Evolutionary conservation across 2,113 vertebrate species (phyloP), one percentile per base, ranked within the genome.

Genomic region (Melanerpes formicivorus): DNA sequence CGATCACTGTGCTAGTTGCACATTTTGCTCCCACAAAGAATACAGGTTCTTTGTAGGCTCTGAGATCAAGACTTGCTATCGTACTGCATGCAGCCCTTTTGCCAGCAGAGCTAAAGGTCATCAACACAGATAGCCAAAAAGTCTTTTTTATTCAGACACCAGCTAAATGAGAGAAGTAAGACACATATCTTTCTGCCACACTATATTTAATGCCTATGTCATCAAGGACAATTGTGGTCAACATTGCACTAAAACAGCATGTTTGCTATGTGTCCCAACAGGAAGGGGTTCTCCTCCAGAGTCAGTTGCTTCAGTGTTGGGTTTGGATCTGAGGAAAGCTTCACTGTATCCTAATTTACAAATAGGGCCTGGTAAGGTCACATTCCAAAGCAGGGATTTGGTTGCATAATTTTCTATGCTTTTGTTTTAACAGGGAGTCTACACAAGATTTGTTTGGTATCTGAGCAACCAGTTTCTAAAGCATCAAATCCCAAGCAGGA

Each of bases 381-480:
- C 46, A 63, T 66, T 71, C 76, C 76, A 59, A 90, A 93, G 84
- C 62, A 90, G 80, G 37, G 90, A 81, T 79, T 60, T 78, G 27
- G 48, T 88, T 80, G 88, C 84, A 93, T 89, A 80, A 73, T 80
- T 82, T 81, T 81, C 86, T 89, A 0, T 75, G 70, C 83, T 90
- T 91, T 96, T 95, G 87, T 94, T 84, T 88, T 93, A 71, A 54
- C 37, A 77, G 66, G 34, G 92, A 95, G 70, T 73, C 88, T 83
- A 19, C 88, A 81, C 52, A 69, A 89, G 88, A 89, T 95, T 93
- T 97, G 84, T 94, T 95, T 95, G 85, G 97, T 96, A 94, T 95
- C 97, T 95, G 94, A 93, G 95, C 95, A 97, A 97, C 95, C 93
- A 75, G 88, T 93, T 96, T 96, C 93, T 95, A 97, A 96, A 90